phyloP scores from a whole-genome alignment of 2,888 invertebrate species.

The Dicyrtoma fusca region DNA sequence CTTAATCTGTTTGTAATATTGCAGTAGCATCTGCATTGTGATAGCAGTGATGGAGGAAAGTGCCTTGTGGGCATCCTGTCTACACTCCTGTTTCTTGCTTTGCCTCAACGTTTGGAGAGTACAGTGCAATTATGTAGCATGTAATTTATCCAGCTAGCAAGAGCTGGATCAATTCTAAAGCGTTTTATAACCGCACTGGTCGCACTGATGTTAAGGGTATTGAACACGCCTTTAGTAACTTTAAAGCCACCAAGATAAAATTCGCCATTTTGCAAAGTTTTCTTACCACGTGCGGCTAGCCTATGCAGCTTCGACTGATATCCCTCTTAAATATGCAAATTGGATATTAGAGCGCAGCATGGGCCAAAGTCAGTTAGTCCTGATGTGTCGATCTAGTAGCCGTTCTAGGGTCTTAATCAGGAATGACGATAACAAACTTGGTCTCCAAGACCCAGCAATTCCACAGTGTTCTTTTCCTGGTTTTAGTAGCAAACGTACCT shows the following conservation, averaged over 20 bases:
- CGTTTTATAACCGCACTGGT: constrained; percentile 27
- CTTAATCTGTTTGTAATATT: too few species aligned
- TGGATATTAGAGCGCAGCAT: constrained; percentile 7
- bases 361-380: not conserved
- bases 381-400: constrained; percentile 33
- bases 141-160: constrained; percentile 13
- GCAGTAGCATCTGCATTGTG: constrained; percentile 10
- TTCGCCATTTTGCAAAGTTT: constrained; percentile 37
- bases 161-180: constrained; percentile 22
- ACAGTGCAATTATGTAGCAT: too few species aligned
- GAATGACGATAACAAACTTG: constrained; percentile 44
- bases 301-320: constrained; percentile 41
- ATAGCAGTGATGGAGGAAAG: not conserved
- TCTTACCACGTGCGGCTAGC: not conserved
- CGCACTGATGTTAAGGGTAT: constrained; percentile 40
- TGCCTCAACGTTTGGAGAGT: too few species aligned
- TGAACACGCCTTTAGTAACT: constrained; percentile 57
- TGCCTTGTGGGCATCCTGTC: constrained; percentile 4
- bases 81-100: too few species aligned
- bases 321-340: constrained; percentile 40
- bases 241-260: constrained; percentile 45
- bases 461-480: constrained; percentile 37
- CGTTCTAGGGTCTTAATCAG: constrained; percentile 41
- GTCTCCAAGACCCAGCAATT: constrained; percentile 32
- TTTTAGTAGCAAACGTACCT: constrained; percentile 41